A percentile compares a stretch with the other conserved stretches of the same genome.
Evolutionary conservation across 2,797 vertebrate genomes (phyloP).

Genomic region (Melanotaenia parkinsoni): DNA sequence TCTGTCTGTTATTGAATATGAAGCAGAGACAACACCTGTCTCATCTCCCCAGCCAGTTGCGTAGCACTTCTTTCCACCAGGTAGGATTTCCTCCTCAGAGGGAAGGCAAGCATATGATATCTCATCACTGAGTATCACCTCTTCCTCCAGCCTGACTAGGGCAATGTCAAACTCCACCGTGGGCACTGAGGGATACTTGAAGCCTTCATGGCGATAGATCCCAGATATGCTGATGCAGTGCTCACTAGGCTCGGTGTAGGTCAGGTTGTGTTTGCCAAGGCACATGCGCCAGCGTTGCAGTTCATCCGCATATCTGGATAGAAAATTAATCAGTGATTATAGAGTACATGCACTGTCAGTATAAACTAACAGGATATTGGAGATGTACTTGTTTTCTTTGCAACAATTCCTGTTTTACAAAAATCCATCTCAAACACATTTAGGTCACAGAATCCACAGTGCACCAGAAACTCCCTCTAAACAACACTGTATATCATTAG

Average conservation of each 20-base stretch:
- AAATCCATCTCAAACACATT: slow-evolving; percentile 1
- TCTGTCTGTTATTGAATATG: background rate
- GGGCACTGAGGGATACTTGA: slow-evolving; percentile 83
- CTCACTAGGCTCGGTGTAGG: slow-evolving; percentile 72
- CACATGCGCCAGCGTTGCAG: slow-evolving; percentile 85
- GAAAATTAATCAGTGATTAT: slow-evolving; percentile 19
- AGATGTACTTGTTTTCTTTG: background rate
- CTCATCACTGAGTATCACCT: slow-evolving; percentile 65
- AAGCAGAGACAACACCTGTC: slow-evolving; percentile 72
- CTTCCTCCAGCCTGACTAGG: slow-evolving; percentile 77
- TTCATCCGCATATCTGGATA: slow-evolving; percentile 82
- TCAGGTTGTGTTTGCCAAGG: slow-evolving; percentile 86
- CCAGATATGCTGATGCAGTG: slow-evolving; percentile 73
- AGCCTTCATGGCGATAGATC: slow-evolving; percentile 82
- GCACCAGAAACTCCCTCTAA: slow-evolving; percentile 22
- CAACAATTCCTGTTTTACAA: slow-evolving; percentile 10
- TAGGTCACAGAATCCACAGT: slow-evolving; percentile 2
- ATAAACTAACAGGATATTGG: background rate
- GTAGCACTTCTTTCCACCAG: slow-evolving; percentile 78
- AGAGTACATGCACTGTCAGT: background rate
- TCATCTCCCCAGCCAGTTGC: slow-evolving; percentile 86
- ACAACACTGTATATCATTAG: slow-evolving; percentile 37
- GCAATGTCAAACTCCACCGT: slow-evolving; percentile 85
- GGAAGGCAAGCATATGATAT: slow-evolving; percentile 83
- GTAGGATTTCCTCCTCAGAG: slow-evolving; percentile 73